Percentiles rank a stretch among this genome's conserved stretches.
These are phyloP conservation scores for Drosophila anomelani DNA, from an alignment of 2,888 invertebrate species.

Conservation along the genomic window DNA sequence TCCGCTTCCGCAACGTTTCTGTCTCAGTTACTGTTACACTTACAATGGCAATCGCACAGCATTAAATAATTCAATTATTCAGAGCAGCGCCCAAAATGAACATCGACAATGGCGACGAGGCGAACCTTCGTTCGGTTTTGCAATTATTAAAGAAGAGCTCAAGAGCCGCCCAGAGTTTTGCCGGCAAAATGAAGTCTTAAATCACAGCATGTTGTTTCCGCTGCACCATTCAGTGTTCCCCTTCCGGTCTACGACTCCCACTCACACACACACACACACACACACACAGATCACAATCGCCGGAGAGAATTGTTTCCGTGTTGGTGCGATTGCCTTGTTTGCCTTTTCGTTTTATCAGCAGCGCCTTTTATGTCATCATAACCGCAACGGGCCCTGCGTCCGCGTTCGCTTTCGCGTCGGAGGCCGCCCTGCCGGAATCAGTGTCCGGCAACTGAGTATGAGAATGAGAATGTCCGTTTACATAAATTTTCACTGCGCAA, in stretches of 20 bases:
- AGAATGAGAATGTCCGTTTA: constrained; percentile 73
- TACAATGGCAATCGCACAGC: constrained; percentile 70
- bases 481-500: constrained; percentile 72
- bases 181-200: constrained; percentile 80
- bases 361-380: constrained; percentile 77
- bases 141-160: constrained; percentile 40
- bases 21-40: constrained; percentile 47
- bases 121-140: constrained; percentile 23
- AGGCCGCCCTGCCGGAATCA: constrained; percentile 43
- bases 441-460: constrained; percentile 33
- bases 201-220: constrained; percentile 83
- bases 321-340: constrained; percentile 60
- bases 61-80: constrained; percentile 78
- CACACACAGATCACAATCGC: constrained; percentile 66
- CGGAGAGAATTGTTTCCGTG: constrained; percentile 63
- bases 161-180: constrained; percentile 18
- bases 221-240: constrained; percentile 66
- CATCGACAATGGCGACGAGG: constrained; percentile 20
- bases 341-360: constrained; percentile 70
- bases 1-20: constrained; percentile 69
- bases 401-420: constrained; percentile 5
- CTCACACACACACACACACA: constrained; percentile 51
- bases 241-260: constrained; percentile 57
- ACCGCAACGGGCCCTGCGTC: constrained; percentile 57
- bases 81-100: constrained; percentile 54